Base-by-base conservation (phyloP, 2,113 vertebrate genomes). In the Numida meleagris region DNA sequence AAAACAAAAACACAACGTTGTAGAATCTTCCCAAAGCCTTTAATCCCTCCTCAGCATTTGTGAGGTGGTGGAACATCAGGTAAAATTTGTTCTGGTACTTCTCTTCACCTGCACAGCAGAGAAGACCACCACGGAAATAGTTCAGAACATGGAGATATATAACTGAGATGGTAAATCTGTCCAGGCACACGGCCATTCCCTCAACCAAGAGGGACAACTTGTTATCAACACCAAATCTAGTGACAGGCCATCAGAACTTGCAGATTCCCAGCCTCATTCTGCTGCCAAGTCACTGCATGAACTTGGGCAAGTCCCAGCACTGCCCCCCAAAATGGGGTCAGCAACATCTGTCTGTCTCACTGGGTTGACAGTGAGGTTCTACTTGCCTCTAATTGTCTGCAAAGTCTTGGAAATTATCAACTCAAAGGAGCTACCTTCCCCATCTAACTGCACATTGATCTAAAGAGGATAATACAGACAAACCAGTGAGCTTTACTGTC, bases 21-120 rank as follows among this genome's bases (percentile, higher is more conserved):
- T 15, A 48, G 79, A 85, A 82, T 42, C 58, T 61, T 62, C 34
- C 29, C 74, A 40, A 61, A 7, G 29, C 3, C 70, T 67, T 70
- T 4, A 15, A 65, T 51, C 16, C 48, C 46, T 33, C 34, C 61
- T 14, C n/a, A 65, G 0, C n/a, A 34, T 5, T 1, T 0, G 14
- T 7, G 24, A 68, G n/a, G 34, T 23, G 12, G 14, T n/a, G 4
- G 4, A 78, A 75, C 9, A 71, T 3, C 24, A 53, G 57, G 62
- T 15, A 7, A 61, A 80, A 4, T n/a, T 57, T 38, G 29, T 72
- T 43, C 42, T 57, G 48, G 12, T 25, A 5, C 38, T 48, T 79
- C 33, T 83, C 15, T 12, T 74, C 57, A 40, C 13, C 71, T 12
- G 25, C 29, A 40, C 57, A 34, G 71, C 15, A 18, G 81, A n/a